Evolutionary conservation across 1,140 invertebrate genomes (phyloP).

Genomic region (Pygmarrhopalites habei): DNA sequence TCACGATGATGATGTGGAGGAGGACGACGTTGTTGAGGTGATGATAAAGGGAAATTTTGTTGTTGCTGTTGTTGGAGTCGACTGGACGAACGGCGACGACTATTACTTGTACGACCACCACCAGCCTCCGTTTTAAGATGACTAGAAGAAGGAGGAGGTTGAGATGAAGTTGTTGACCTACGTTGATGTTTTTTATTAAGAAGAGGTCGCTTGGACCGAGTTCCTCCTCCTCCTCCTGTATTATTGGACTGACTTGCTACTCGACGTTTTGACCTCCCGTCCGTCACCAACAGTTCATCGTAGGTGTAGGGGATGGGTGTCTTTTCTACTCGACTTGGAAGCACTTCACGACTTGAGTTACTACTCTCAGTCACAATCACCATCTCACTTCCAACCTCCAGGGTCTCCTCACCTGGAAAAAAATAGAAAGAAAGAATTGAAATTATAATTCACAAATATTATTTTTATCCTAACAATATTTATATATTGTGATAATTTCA

Average conservation of each 20-base stretch:
- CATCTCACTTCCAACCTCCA: slow-evolving; percentile 26
- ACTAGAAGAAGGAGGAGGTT: not conserved
- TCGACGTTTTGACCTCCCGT: slow-evolving; percentile 69
- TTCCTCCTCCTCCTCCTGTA: not conserved
- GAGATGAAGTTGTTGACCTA: not conserved
- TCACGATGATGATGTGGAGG: not conserved
- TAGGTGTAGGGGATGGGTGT: slow-evolving; percentile 86
- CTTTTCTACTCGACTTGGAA: slow-evolving; percentile 26
- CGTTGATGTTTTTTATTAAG: slow-evolving; percentile 4
- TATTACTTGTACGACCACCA: not conserved
- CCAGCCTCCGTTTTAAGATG: not conserved
- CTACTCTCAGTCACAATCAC: slow-evolving; percentile 21
- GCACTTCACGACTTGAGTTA: slow-evolving; percentile 24
- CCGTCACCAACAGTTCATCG: slow-evolving; percentile 87
- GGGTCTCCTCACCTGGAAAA: slow-evolving; percentile 22
- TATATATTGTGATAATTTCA: too few species aligned
- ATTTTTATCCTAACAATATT: too few species aligned
- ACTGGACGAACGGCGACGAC: slow-evolving; percentile 8
- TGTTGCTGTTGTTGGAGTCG: slow-evolving; percentile 24
- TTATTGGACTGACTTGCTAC: not conserved
- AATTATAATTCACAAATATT: not conserved
- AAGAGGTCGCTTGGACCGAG: not conserved
- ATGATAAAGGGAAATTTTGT: not conserved
- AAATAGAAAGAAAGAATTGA: not conserved
- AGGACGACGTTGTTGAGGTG: slow-evolving; percentile 2